Base-by-base conservation (phyloP, 2,797 vertebrate genomes). In the Gadopsis marmoratus region DNA sequence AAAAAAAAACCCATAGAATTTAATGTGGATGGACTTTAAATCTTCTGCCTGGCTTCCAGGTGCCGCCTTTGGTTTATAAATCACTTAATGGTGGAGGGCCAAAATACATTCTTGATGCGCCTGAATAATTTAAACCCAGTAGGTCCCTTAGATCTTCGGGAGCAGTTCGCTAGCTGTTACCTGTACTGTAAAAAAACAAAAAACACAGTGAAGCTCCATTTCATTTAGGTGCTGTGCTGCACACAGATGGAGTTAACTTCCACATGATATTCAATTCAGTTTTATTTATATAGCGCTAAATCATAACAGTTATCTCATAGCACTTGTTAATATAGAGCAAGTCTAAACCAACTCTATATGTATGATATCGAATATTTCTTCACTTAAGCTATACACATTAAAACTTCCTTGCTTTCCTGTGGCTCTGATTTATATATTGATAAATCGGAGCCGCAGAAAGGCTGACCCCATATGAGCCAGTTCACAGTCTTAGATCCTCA, bases 51-150 rank as follows among this genome's bases (percentile, higher is more conserved):
- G 26, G 61, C 67, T 62, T n/a, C 41, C 61, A 71, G 48, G 45
- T 48, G 53, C 56, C 50, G 33, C 37, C 4, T 9, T n/a, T 60
- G 50, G 37, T 59, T 69, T 43, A 60, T 64, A 70, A 65, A 80
- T 65, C 77, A 69, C 37, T 19, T 5, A 48, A 59, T 59, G 73
- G 68, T 59, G 19, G 4, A 13, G 2, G 33, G 54, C 64, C 69
- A 80, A 50, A 73, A 55, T 51, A 51, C 29, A 9, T 37, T 73
- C 63, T 43, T 76, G 53, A 76, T 51, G 41, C 48, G 60, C 48
- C 23, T 66, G 14, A 56, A 43, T 33, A 56, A 62, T 35, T 62
- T 45, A 39, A 65, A 77, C 3, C 33, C 33, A 45, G 63, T 26
- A 45, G 63, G 66, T 55, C 56, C 23, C 29, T 71, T 29, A n/a